Conservation (phyloP, 2,797 vertebrate genomes). For the Eurystomus glaucurus region DNA sequence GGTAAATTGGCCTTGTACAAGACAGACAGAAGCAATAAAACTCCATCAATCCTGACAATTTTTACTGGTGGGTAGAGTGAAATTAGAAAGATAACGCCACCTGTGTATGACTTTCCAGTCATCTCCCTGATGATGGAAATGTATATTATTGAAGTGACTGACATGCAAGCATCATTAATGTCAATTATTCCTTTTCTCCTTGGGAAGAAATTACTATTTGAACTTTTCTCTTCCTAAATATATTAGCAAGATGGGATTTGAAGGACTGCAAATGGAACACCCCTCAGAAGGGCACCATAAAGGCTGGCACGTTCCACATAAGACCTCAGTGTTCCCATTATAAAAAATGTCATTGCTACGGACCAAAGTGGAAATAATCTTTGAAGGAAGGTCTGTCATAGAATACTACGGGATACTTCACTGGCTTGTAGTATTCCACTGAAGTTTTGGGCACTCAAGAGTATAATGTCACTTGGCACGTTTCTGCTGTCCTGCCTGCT, state of each 20-base stretch:
- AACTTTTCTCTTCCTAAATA: neutral
- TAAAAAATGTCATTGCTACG: neutral
- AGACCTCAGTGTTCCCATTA: neutral
- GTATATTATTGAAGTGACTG: conserved; percentile 36
- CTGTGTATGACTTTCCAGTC: conserved; percentile 33
- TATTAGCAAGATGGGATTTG: neutral
- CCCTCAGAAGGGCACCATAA: neutral
- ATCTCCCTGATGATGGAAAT: conserved; percentile 48
- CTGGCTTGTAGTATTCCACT: no score
- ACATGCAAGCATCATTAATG: conserved; percentile 32
- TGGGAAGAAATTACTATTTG: conserved; percentile 14
- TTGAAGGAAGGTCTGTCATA: neutral
- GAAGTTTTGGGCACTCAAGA: neutral
- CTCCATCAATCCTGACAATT: conserved; percentile 65
- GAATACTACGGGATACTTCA: neutral
- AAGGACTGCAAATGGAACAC: neutral
- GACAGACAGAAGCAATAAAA: conserved; percentile 61
- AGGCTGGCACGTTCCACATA: neutral
- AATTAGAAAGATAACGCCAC: conserved; percentile 65
- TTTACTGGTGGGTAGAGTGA: conserved; percentile 44
- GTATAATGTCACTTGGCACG: fast-evolving
- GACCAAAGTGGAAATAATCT: neutral
- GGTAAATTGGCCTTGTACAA: conserved; percentile 64
- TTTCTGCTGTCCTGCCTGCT: neutral
- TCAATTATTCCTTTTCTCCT: conserved; percentile 37